Evolutionary conservation across 2,888 invertebrate genomes (phyloP).

Genomic region (Drosophila anceps): DNA sequence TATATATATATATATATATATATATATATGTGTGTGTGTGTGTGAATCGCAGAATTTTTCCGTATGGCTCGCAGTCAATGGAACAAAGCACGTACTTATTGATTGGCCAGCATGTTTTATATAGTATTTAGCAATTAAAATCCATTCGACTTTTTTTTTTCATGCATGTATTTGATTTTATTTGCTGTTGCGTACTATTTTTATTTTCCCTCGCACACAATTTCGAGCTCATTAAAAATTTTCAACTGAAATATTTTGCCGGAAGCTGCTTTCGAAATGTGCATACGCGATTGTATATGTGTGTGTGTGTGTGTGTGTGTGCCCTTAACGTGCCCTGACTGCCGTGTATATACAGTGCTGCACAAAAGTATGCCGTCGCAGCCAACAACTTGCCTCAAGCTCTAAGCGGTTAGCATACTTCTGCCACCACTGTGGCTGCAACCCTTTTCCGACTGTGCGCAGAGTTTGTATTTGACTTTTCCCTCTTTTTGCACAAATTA

Average conservation of each 20-base stretch:
- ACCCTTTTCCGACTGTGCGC: slow-evolving; percentile 13
- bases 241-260: slow-evolving; percentile 81
- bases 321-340: slow-evolving; percentile 35
- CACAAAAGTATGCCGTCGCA: slow-evolving; percentile 29
- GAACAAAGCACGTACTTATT: slow-evolving; percentile 21
- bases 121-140: slow-evolving; percentile 42
- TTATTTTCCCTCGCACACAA: slow-evolving; percentile 46
- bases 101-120: slow-evolving; percentile 21
- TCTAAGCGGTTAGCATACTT: slow-evolving; percentile 14
- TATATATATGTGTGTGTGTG: too few species aligned
- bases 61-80: neutral
- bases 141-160: slow-evolving; percentile 17
- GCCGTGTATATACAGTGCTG: slow-evolving; percentile 52
- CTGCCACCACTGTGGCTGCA: slow-evolving; percentile 21
- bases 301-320: slow-evolving; percentile 21
- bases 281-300: slow-evolving; percentile 16
- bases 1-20: too few species aligned
- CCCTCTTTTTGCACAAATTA: slow-evolving; percentile 63
- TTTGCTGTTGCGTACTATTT: slow-evolving; percentile 32
- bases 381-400: slow-evolving; percentile 5
- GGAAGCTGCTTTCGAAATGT: slow-evolving; percentile 65
- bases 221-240: slow-evolving; percentile 80
- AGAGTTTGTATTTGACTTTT: slow-evolving; percentile 64
- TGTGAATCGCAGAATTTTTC: neutral
- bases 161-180: slow-evolving; percentile 34